These are phyloP conservation scores for Andricus grossulariae DNA, from an alignment of 1,140 invertebrate genomes.

Conservation along the genomic window DNA sequence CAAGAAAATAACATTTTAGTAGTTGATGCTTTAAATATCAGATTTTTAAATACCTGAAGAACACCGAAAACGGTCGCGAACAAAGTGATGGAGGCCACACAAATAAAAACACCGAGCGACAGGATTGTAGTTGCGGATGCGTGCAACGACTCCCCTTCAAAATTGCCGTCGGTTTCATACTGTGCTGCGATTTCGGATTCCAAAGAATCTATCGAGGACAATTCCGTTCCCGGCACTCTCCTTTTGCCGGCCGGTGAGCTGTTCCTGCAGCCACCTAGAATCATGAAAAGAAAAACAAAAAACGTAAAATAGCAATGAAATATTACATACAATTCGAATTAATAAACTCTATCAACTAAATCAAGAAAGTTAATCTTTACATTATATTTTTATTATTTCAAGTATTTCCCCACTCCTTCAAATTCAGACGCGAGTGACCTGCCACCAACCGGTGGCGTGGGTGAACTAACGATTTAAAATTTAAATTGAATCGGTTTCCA, in stretches of 20 bases:
- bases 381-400: slow-evolving; percentile 6
- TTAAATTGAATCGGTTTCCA: slow-evolving; percentile 34
- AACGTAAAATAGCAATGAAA: slow-evolving; percentile 34
- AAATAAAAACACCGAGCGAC: slow-evolving; percentile 80
- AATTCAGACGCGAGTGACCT: slow-evolving; percentile 32
- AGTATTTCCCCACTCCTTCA: slow-evolving; percentile 33
- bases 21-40: too few species aligned
- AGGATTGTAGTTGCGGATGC: slow-evolving; percentile 78
- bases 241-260: slow-evolving; percentile 85
- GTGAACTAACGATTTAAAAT: neutral
- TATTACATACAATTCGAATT: slow-evolving; percentile 36
- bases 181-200: slow-evolving; percentile 49
- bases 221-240: slow-evolving; percentile 80
- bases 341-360: slow-evolving; percentile 30
- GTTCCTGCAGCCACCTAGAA: slow-evolving; percentile 81
- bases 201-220: slow-evolving; percentile 68
- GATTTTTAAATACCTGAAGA: slow-evolving; percentile 77
- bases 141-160: neutral
- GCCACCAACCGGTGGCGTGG: neutral
- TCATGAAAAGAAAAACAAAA: slow-evolving; percentile 40
- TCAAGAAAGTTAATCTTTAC: neutral
- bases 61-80: slow-evolving; percentile 82
- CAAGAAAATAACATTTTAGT: too few species aligned
- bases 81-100: slow-evolving; percentile 80
- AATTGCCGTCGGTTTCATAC: slow-evolving; percentile 51